A percentile compares a stretch with the other conserved stretches of the same genome.
Evolutionary conservation across 2,888 invertebrate genomes (phyloP).

Genomic region (Campopleginae sp.): DNA sequence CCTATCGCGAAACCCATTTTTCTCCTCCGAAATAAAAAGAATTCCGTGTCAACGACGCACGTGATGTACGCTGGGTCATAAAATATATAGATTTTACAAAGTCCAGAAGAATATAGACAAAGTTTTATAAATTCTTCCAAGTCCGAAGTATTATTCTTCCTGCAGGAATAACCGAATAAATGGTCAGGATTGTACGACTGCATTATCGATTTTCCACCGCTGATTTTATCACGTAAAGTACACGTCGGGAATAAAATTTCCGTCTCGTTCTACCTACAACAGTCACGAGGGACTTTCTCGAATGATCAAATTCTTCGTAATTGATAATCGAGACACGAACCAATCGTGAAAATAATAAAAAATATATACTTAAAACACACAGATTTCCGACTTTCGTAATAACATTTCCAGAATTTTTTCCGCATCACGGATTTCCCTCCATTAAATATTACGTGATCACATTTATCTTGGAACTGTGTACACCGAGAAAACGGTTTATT

Average conservation of each 20-base stretch:
- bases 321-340: conserved; percentile 43
- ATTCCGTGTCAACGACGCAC: conserved; percentile 34
- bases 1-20: conserved; percentile 15
- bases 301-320: conserved; percentile 55
- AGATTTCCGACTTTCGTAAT: not conserved
- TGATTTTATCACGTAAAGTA: conserved; percentile 22
- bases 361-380: not conserved
- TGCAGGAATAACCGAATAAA: conserved; percentile 20
- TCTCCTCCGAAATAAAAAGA: conserved; percentile 24
- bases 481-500: too few relatives aligned
- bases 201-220: conserved; percentile 56
- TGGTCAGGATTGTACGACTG: conserved; percentile 34
- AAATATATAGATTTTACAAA: conserved; percentile 4
- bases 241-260: conserved; percentile 3
- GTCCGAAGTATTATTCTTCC: conserved; percentile 11
- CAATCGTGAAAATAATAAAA: not conserved
- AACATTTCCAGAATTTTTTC: not conserved
- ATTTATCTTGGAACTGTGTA: too few relatives aligned
- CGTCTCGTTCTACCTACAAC: conserved; percentile 28
- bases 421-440: not conserved
- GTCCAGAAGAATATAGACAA: not conserved
- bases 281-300: conserved; percentile 42
- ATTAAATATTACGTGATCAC: not conserved
- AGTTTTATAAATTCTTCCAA: conserved; percentile 24
- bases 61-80: not conserved